Evolutionary conservation across 1,140 invertebrate species (phyloP).

Genomic region (Papilio dardanus): DNA sequence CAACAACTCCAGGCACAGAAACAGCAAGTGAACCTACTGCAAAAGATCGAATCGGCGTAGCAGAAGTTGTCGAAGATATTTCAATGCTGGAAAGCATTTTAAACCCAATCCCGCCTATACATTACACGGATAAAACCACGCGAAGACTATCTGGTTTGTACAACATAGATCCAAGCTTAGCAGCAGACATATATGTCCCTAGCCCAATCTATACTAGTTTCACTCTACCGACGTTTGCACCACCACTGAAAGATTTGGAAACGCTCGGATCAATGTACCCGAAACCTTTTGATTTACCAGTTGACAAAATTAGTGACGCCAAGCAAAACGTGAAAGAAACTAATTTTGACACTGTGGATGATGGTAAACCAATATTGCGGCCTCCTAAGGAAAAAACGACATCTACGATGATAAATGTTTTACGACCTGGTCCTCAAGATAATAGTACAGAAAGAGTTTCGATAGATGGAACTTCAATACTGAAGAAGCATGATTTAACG

Average conservation of each 20-base stretch:
- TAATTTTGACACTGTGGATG: constrained; percentile 58
- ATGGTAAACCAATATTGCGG: constrained; percentile 74
- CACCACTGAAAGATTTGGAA: constrained; percentile 79
- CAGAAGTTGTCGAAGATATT: constrained; percentile 79
- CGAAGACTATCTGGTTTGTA: constrained; percentile 56
- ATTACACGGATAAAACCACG: constrained; percentile 62
- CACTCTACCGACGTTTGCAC: constrained; percentile 84
- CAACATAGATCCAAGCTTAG: constrained; percentile 69
- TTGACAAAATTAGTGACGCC: constrained; percentile 85
- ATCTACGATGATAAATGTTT: constrained; percentile 73
- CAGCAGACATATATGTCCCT: constrained; percentile 70
- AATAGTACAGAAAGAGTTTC: constrained; percentile 70
- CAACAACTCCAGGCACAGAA: constrained; percentile 48
- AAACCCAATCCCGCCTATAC: constrained; percentile 62
- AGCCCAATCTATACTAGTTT: constrained; percentile 86
- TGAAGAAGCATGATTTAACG: constrained; percentile 67
- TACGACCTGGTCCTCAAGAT: constrained; percentile 62
- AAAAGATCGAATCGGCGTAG: constrained; percentile 78
- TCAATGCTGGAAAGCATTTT: constrained; percentile 74
- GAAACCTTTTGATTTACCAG: constrained; percentile 85
- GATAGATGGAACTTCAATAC: constrained; percentile 73
- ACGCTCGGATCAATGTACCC: constrained; percentile 81
- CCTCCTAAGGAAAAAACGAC: constrained; percentile 79
- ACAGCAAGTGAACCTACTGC: constrained; percentile 57
- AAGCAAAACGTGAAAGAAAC: constrained; percentile 61